Percentiles rank a stretch among this genome's conserved stretches.
Conservation (phyloP, 2,113 vertebrate species). For the Todiramphus saurophagus region DNA sequence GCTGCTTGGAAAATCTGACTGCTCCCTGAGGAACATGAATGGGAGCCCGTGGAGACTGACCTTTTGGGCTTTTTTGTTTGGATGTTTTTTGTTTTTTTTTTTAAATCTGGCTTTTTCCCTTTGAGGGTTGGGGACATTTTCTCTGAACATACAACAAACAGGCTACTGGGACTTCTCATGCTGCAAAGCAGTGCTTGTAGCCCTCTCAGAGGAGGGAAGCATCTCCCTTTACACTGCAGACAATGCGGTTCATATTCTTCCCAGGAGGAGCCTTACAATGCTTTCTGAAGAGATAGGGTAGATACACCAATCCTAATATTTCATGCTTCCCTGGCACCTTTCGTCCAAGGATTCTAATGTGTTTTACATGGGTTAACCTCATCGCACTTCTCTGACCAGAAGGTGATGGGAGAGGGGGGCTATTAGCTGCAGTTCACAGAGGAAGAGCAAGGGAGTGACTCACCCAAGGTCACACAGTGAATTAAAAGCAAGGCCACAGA, state of each 20-base stretch:
- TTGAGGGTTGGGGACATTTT: neutral
- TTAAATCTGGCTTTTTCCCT: neutral
- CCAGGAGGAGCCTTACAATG: neutral
- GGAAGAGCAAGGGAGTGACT: neutral
- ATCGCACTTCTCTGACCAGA: neutral
- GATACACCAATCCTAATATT: neutral
- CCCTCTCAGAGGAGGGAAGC: neutral
- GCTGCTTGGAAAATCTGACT: neutral
- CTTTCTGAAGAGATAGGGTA: neutral
- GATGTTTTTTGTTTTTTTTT: neutral
- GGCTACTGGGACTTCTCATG: neutral
- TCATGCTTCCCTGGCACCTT: neutral
- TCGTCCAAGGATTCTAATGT: neutral
- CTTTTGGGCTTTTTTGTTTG: neutral
- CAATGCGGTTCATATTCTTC: neutral
- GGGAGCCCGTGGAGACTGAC: neutral
- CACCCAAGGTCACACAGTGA: slow-evolving; percentile 35
- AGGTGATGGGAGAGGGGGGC: neutral
- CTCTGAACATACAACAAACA: neutral
- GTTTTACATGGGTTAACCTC: neutral
- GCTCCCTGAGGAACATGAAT: neutral
- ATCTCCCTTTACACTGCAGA: neutral
- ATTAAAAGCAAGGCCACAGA: slow-evolving; percentile 29
- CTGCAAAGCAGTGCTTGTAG: neutral
- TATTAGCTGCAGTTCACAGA: neutral